Conservation (phyloP, 2,888 invertebrate species). For the Volucella bombylans region DNA sequence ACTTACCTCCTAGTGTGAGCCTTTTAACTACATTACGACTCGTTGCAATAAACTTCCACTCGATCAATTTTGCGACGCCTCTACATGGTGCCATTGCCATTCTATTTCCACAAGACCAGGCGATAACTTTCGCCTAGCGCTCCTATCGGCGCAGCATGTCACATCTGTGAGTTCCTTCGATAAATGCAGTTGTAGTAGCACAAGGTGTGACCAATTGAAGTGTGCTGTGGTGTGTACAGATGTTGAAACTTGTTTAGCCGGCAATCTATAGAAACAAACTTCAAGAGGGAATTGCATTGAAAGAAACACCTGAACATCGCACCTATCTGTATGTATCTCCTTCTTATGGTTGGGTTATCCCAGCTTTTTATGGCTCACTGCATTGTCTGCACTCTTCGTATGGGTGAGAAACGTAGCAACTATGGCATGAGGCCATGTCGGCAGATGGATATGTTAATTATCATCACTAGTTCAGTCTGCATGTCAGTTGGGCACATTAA, state of each 20-base stretch:
- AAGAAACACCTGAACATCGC: slow-evolving; percentile 30
- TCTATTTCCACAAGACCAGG: slow-evolving; percentile 17
- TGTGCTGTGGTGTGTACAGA: slow-evolving; percentile 39
- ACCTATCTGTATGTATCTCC: not conserved
- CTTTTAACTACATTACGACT: slow-evolving; percentile 7
- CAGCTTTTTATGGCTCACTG: slow-evolving; percentile 11
- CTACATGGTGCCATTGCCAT: slow-evolving; percentile 32
- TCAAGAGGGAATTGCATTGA: slow-evolving; percentile 38
- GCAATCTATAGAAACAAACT: slow-evolving; percentile 23
- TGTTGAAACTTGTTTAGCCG: slow-evolving; percentile 54
- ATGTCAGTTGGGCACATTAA: slow-evolving; percentile 27
- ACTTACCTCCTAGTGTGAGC: slow-evolving; percentile 13
- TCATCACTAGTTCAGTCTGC: slow-evolving; percentile 38
- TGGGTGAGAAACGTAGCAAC: not conserved
- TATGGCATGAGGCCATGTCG: slow-evolving; percentile 39
- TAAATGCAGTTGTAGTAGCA: not conserved
- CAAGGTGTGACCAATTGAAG: slow-evolving; percentile 35
- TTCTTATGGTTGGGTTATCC: slow-evolving; percentile 24
- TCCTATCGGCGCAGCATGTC: slow-evolving; percentile 28
- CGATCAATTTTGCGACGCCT: slow-evolving; percentile 43
- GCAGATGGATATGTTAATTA: slow-evolving; percentile 63
- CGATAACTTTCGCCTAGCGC: slow-evolving; percentile 37
- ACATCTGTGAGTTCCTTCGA: slow-evolving; percentile 38
- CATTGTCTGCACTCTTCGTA: slow-evolving; percentile 1
- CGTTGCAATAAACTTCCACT: slow-evolving; percentile 44